These are phyloP conservation scores for Goniozus legneri DNA, from an alignment of 1,140 invertebrate genomes.

Conservation along the genomic window DNA sequence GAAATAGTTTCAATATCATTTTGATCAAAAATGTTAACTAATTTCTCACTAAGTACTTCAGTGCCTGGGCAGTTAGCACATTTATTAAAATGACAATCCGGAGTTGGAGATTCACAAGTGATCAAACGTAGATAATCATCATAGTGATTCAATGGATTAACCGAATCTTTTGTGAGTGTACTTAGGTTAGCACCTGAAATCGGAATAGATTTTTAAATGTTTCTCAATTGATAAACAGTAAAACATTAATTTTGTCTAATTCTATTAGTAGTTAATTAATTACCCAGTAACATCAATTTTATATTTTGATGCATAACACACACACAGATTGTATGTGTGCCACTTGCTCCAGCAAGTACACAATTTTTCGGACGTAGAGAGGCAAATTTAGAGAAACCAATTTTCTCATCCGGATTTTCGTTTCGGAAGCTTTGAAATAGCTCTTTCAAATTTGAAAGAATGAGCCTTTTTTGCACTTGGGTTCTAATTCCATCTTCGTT, in stretches of 20 bases:
- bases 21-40: background rate
- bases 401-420: slow-evolving; percentile 12
- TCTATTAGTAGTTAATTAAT: background rate
- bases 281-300: slow-evolving; percentile 12
- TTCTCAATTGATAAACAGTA: too few species aligned
- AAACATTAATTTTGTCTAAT: background rate
- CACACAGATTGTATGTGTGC: slow-evolving; percentile 21
- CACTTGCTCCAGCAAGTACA: slow-evolving; percentile 17
- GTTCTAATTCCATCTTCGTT: background rate
- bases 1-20: background rate
- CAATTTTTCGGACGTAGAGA: slow-evolving; percentile 16
- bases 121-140: background rate
- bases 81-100: background rate
- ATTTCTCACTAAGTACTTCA: background rate
- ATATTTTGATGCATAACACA: slow-evolving; percentile 20
- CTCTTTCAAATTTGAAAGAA: background rate
- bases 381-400: slow-evolving; percentile 23
- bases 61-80: background rate
- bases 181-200: background rate
- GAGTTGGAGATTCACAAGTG: background rate
- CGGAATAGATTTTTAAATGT: background rate
- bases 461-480: slow-evolving; percentile 9
- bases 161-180: background rate
- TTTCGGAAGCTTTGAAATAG: background rate
- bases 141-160: background rate